These are phyloP conservation scores for Pristionchus japonicus DNA, from an alignment of 2,888 invertebrate genomes.

Conservation along the genomic window DNA sequence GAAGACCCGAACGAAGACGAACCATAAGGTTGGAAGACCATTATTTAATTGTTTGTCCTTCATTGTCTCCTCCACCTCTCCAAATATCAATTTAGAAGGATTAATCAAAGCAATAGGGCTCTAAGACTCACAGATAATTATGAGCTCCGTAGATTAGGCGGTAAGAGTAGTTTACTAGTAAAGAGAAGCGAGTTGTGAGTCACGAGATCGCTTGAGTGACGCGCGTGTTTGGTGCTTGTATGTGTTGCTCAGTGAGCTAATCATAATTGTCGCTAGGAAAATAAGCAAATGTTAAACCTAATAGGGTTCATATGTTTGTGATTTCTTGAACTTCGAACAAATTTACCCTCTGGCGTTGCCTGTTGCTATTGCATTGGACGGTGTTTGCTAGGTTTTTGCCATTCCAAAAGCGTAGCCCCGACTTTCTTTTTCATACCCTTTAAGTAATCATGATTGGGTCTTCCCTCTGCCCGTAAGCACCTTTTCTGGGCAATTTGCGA, in stretches of 20 bases:
- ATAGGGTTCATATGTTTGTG: not conserved
- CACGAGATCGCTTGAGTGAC: not conserved
- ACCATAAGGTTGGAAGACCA: not conserved
- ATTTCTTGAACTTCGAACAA: not conserved
- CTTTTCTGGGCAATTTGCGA: too few relatives aligned
- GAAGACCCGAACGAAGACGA: not conserved
- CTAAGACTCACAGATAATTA: too few relatives aligned
- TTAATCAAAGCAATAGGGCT: too few relatives aligned
- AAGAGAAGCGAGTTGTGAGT: not conserved
- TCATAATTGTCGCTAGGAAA: not conserved
- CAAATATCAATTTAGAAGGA: too few relatives aligned
- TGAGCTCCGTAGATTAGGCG: too few relatives aligned
- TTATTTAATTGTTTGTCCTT: too few relatives aligned
- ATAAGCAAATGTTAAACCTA: too few relatives aligned
- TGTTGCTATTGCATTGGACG: not conserved
- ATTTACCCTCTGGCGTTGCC: not conserved
- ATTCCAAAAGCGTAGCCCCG: too few relatives aligned
- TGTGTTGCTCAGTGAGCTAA: not conserved
- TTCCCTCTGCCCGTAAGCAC: too few relatives aligned
- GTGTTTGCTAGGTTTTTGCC: not conserved
- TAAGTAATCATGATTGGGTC: too few relatives aligned
- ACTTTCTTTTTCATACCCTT: too few relatives aligned
- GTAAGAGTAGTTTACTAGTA: not conserved
- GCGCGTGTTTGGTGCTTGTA: not conserved
- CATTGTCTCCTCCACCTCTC: too few relatives aligned